Percentiles rank a stretch among this genome's conserved stretches.
Evolutionary conservation across 2,888 invertebrate species (phyloP).

Genomic region (Idaea biselata): DNA sequence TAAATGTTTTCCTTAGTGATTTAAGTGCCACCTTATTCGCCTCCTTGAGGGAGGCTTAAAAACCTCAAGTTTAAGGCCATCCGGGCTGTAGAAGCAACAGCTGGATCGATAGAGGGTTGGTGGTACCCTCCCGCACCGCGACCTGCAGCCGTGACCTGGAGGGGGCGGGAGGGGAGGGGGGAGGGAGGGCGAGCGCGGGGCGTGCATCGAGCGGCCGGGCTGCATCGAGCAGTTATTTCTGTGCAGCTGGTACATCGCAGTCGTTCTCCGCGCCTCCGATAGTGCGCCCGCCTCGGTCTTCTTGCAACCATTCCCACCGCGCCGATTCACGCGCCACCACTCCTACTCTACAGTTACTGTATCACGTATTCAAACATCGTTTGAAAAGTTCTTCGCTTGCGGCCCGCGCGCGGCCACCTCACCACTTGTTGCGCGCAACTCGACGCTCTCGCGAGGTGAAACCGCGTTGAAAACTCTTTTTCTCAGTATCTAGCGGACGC

Average conservation of each 20-base stretch:
- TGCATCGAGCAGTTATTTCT: conserved; percentile 78
- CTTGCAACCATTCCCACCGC: conserved; percentile 37
- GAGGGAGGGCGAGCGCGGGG: conserved; percentile 31
- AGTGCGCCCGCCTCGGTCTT: conserved; percentile 58
- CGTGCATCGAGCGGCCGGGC: conserved; percentile 74
- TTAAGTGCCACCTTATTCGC: conserved; percentile 9
- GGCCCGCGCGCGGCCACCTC: conserved; percentile 36
- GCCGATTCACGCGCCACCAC: conserved; percentile 43
- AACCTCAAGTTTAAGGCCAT: conserved; percentile 48
- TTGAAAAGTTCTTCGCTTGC: conserved; percentile 15
- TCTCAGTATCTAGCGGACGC: conserved; percentile 64
- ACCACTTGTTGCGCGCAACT: conserved; percentile 57
- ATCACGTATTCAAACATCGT: conserved; percentile 4
- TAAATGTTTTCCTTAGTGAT: neutral
- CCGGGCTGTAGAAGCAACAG: conserved; percentile 64
- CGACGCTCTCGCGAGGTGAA: conserved; percentile 71
- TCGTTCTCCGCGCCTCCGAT: conserved; percentile 65
- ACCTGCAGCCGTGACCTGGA: conserved; percentile 74
- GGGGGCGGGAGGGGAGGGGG: conserved; percentile 34
- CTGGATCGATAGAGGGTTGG: conserved; percentile 68
- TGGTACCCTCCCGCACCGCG: conserved; percentile 47
- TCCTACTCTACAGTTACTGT: conserved; percentile 13
- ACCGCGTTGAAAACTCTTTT: conserved; percentile 76
- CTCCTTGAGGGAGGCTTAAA: conserved; percentile 22
- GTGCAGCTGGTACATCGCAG: conserved; percentile 70